Conservation (phyloP, 1,140 invertebrate genomes). For the Lithobius niger region DNA sequence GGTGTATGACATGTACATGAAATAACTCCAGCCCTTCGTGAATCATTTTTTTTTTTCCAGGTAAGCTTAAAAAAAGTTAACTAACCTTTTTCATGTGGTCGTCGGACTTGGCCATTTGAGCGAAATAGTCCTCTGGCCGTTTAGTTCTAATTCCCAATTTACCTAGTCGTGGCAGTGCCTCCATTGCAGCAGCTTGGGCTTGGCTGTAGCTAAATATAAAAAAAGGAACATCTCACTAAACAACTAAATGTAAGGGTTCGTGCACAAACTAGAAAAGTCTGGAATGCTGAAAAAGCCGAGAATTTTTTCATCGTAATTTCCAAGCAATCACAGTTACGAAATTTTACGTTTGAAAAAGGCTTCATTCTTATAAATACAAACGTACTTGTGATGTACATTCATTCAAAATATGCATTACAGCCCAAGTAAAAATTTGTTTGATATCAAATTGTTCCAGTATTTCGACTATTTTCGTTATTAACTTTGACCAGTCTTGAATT, state of each 20-base stretch:
- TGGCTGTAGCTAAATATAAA: conserved; percentile 52
- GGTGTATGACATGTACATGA: too few relatives aligned
- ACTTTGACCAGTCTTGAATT: too few relatives aligned
- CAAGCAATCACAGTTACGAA: too few relatives aligned
- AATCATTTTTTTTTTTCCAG: conserved; percentile 3
- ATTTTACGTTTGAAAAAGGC: too few relatives aligned
- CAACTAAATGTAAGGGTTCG: neutral
- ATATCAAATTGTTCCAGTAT: too few relatives aligned
- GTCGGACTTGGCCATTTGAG: conserved; percentile 97
- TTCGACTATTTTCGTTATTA: too few relatives aligned
- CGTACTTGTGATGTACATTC: too few relatives aligned
- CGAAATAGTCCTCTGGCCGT: conserved; percentile 92
- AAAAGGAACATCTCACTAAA: neutral
- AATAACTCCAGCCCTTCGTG: too few relatives aligned
- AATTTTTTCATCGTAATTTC: neutral
- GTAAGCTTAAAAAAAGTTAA: conserved; percentile 7
- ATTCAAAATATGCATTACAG: too few relatives aligned
- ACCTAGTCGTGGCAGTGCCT: conserved; percentile 58
- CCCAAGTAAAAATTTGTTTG: too few relatives aligned
- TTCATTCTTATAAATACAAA: too few relatives aligned
- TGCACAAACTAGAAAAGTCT: neutral
- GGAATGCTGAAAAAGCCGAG: neutral
- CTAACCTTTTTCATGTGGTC: conserved; percentile 87
- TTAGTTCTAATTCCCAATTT: conserved; percentile 59
- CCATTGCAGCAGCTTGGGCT: conserved; percentile 71